phyloP scores from a whole-genome alignment of 2,113 vertebrate genomes.

The Panthera leo region DNA sequence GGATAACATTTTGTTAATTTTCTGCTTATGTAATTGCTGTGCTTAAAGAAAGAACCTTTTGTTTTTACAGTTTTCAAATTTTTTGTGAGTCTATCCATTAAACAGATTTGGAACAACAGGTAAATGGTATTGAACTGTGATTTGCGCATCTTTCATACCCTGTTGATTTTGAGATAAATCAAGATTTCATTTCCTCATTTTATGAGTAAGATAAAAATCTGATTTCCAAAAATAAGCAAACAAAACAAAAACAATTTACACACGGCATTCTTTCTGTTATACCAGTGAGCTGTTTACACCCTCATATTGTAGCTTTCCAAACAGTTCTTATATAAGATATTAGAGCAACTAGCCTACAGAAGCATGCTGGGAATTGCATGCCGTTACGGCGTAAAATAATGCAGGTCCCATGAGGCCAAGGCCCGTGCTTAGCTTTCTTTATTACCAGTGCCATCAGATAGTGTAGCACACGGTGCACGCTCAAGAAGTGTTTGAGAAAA shows the following conservation, averaged over 20 bases:
- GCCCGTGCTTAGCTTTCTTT: neutral
- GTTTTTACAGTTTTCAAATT: conserved; percentile 47
- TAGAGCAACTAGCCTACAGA: conserved; percentile 65
- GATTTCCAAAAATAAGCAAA: conserved; percentile 73
- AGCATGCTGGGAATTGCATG: conserved; percentile 58
- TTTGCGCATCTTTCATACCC: conserved; percentile 71
- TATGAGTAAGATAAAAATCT: conserved; percentile 77
- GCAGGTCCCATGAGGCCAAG: neutral
- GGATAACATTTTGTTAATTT: conserved; percentile 2
- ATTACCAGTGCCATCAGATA: neutral
- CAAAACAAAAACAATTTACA: neutral
- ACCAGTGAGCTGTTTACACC: conserved; percentile 65
- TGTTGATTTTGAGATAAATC: conserved; percentile 77
- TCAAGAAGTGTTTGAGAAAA: neutral
- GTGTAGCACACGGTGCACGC: neutral
- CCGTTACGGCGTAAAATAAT: conserved; percentile 44
- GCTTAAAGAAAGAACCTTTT: conserved; percentile 50
- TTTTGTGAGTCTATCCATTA: conserved; percentile 73
- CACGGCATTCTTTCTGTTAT: neutral
- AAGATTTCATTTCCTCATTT: conserved; percentile 79
- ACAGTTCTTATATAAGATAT: conserved; percentile 63
- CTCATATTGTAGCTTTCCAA: conserved; percentile 68
- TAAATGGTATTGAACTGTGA: conserved; percentile 78
- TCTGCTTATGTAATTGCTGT: neutral
- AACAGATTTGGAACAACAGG: conserved; percentile 66